These are phyloP conservation scores for Ditylenchus dipsaci DNA, from an alignment of 1,140 invertebrate species.

Conservation along the genomic window DNA sequence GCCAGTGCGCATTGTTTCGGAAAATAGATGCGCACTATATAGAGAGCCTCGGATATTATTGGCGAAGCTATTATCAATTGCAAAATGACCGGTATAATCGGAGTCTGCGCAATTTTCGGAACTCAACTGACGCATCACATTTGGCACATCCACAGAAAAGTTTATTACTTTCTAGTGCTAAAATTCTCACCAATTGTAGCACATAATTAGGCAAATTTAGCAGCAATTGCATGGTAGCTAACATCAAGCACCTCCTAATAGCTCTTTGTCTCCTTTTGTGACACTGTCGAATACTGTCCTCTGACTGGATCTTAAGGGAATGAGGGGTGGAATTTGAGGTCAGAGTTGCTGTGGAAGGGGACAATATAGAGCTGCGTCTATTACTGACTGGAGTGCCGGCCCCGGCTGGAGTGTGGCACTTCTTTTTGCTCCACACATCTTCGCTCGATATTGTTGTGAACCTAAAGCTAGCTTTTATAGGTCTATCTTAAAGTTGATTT, in stretches of 20 bases:
- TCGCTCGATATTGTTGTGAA: slow-evolving; percentile 27
- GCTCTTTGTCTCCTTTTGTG: slow-evolving; percentile 24
- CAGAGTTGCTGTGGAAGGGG: slow-evolving; percentile 7
- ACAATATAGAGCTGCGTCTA: slow-evolving; percentile 2
- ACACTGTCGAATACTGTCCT: slow-evolving; percentile 13
- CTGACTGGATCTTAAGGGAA: slow-evolving; percentile 34
- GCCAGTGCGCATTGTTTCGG: too few relatives aligned
- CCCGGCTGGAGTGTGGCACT: background rate
- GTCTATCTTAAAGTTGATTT: background rate
- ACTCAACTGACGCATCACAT: too few relatives aligned
- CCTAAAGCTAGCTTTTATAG: slow-evolving; percentile 16
- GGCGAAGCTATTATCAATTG: too few relatives aligned
- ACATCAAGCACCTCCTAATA: slow-evolving; percentile 22
- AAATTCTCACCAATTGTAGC: slow-evolving; percentile 19
- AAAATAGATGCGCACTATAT: too few relatives aligned
- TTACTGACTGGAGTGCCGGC: background rate
- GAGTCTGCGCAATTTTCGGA: too few relatives aligned
- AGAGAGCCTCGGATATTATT: too few relatives aligned
- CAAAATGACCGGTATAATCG: too few relatives aligned
- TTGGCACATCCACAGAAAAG: too few relatives aligned
- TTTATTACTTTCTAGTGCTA: too few relatives aligned
- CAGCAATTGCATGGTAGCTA: slow-evolving; percentile 31
- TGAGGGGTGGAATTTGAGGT: slow-evolving; percentile 11
- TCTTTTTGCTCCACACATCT: background rate
- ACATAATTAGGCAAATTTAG: slow-evolving; percentile 29